Percentiles rank a stretch among this genome's conserved stretches.
These are phyloP conservation scores for Rattus norvegicus DNA, from an alignment of 2,113 vertebrate genomes.

Conservation along the genomic window DNA sequence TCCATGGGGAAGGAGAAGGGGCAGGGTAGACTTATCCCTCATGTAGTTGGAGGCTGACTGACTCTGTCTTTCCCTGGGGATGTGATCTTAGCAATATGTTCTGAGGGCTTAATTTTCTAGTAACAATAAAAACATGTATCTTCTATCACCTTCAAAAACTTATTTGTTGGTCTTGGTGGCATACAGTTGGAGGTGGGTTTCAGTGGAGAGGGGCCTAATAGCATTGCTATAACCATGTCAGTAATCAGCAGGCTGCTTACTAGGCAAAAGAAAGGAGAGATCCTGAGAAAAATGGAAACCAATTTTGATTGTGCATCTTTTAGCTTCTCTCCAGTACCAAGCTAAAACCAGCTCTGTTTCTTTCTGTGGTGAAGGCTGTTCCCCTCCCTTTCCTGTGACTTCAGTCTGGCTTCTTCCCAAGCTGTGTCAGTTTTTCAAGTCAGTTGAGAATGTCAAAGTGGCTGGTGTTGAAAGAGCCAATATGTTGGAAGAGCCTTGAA, in stretches of 20 bases:
- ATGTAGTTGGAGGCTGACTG: constrained; percentile 14
- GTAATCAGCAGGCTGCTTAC: constrained; percentile 1
- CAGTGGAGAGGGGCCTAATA: not conserved
- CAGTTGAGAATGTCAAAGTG: constrained; percentile 79
- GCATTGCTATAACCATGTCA: not conserved
- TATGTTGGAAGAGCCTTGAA: constrained; percentile 77
- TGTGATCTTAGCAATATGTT: constrained; percentile 59
- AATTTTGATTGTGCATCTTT: constrained; percentile 10
- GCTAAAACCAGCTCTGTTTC: constrained; percentile 74
- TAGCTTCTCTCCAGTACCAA: constrained; percentile 62
- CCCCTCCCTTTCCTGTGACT: constrained; percentile 4
- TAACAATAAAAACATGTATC: constrained; percentile 56
- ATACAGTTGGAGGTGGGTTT: not conserved
- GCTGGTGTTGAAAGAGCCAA: constrained; percentile 76
- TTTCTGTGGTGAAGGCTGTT: constrained; percentile 66
- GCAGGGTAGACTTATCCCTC: not conserved
- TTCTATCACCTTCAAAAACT: constrained; percentile 32
- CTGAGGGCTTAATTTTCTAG: constrained; percentile 65
- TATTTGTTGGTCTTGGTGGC: constrained; percentile 10
- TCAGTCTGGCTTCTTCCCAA: constrained; percentile 79
- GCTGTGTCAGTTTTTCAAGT: constrained; percentile 74
- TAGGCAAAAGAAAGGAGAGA: constrained; percentile 55
- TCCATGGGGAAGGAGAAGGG: not conserved
- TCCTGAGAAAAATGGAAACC: not conserved
- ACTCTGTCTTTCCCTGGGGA: constrained; percentile 44